These are phyloP conservation scores for Hypsibius dujardini DNA, from an alignment of 1,140 invertebrate genomes.

Conservation along the genomic window DNA sequence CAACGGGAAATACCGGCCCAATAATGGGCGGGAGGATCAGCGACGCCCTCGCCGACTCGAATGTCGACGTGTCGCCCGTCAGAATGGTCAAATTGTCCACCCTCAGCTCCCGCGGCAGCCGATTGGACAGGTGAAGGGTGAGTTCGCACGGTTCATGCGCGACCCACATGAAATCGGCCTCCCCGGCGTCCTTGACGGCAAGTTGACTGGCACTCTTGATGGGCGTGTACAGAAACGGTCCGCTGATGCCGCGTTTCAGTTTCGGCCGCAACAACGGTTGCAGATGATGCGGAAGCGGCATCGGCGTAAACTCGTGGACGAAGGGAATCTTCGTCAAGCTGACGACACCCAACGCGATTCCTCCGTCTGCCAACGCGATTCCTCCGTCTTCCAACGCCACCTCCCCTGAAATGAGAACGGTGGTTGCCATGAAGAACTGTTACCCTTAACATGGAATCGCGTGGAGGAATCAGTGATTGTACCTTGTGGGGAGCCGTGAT, in stretches of 20 bases:
- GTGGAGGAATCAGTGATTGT: no score
- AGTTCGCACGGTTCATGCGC: not conserved
- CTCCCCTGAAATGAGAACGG: no score
- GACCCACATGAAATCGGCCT: slow-evolving; percentile 6
- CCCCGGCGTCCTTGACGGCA: not conserved
- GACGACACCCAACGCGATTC: not conserved
- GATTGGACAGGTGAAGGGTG: not conserved
- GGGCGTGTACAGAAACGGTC: not conserved
- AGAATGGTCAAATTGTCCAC: not conserved
- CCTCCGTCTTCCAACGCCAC: not conserved
- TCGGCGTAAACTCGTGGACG: not conserved
- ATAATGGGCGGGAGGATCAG: not conserved
- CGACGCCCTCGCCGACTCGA: not conserved
- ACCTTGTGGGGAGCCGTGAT: not conserved
- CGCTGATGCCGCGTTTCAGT: not conserved
- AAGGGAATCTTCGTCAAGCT: slow-evolving; percentile 4
- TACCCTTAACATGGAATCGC: no score
- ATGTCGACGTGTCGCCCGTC: not conserved
- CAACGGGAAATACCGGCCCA: not conserved
- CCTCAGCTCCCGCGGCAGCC: not conserved
- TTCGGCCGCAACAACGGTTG: not conserved
- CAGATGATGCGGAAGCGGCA: not conserved
- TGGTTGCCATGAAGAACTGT: no score
- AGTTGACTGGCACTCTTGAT: not conserved
- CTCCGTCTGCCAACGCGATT: not conserved